A percentile compares a stretch with the other conserved stretches of the same genome.
These are phyloP conservation scores for Cheilosia vulpina DNA, from an alignment of 2,888 invertebrate genomes.

Conservation along the genomic window DNA sequence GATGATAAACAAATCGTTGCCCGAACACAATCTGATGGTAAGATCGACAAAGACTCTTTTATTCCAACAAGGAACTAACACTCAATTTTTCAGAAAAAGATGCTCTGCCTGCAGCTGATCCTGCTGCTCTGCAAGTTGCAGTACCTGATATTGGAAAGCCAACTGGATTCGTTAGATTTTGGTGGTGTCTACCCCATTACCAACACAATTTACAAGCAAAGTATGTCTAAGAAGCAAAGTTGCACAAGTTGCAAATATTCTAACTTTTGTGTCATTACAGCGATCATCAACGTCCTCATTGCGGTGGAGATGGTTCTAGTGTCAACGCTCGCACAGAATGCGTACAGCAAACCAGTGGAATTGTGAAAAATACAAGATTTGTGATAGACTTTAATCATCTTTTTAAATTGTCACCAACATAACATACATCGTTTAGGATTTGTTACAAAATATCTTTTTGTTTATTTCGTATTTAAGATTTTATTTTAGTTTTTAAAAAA, in stretches of 20 bases:
- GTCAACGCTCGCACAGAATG: conserved; percentile 81
- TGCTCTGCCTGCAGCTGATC: conserved; percentile 81
- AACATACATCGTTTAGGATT: not conserved
- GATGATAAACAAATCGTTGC: conserved; percentile 79
- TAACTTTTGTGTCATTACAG: conserved; percentile 74
- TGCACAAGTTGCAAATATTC: not conserved
- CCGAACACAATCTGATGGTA: conserved; percentile 80
- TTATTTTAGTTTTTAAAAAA: not conserved
- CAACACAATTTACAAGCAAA: conserved; percentile 81
- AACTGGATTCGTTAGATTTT: conserved; percentile 78
- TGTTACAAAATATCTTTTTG: not conserved
- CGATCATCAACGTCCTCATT: conserved; percentile 81
- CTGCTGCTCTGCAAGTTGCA: conserved; percentile 82
- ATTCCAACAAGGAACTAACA: not conserved
- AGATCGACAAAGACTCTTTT: not conserved
- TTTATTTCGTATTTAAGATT: conserved; percentile 1
- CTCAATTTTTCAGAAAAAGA: conserved; percentile 78
- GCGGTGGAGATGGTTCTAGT: conserved; percentile 81
- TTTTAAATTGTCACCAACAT: not conserved
- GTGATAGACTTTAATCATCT: conserved; percentile 9
- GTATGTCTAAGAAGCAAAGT: conserved; percentile 75
- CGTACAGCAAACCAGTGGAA: conserved; percentile 79
- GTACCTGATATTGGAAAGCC: conserved; percentile 79
- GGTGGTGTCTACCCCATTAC: conserved; percentile 81
- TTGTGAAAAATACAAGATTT: conserved; percentile 14